Conservation (phyloP, 2,888 invertebrate species). For the Folsomia manolachei region DNA sequence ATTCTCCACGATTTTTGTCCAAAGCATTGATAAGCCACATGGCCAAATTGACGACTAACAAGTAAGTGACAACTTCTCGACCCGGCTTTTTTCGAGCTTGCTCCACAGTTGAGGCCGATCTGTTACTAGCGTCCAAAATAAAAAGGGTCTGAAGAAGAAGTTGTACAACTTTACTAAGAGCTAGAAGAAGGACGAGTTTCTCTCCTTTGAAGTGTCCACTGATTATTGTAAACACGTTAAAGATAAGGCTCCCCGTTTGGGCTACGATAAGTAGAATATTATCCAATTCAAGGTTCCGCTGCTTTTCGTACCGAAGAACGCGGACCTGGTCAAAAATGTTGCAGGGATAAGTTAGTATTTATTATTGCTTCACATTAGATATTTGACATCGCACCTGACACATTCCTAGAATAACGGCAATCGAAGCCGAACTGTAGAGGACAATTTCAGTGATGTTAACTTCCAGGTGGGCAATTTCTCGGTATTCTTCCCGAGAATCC, state of each 20-base stretch:
- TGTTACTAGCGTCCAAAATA: constrained; percentile 82
- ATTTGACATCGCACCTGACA: constrained; percentile 59
- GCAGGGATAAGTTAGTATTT: neutral
- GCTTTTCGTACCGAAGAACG: constrained; percentile 78
- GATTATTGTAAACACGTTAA: constrained; percentile 88
- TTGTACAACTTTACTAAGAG: constrained; percentile 79
- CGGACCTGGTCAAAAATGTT: constrained; percentile 67
- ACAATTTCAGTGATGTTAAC: constrained; percentile 85
- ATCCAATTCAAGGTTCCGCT: constrained; percentile 77
- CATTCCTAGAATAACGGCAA: constrained; percentile 85
- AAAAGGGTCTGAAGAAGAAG: constrained; percentile 87
- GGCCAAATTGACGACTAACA: constrained; percentile 81
- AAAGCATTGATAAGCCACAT: constrained; percentile 71
- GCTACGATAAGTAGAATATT: constrained; percentile 88
- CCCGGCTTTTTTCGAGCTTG: constrained; percentile 86
- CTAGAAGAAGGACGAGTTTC: constrained; percentile 79
- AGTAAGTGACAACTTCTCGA: constrained; percentile 62
- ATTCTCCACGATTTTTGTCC: constrained; percentile 55
- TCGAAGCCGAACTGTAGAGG: constrained; percentile 78
- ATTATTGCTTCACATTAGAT: neutral
- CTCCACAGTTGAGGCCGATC: constrained; percentile 75
- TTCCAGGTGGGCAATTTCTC: constrained; percentile 78
- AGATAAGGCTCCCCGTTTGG: constrained; percentile 90
- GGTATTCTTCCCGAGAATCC: constrained; percentile 74
- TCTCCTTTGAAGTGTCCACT: constrained; percentile 73